Base-by-base conservation (phyloP, 2,888 invertebrate species). In the Cylindroiulus punctatus region DNA sequence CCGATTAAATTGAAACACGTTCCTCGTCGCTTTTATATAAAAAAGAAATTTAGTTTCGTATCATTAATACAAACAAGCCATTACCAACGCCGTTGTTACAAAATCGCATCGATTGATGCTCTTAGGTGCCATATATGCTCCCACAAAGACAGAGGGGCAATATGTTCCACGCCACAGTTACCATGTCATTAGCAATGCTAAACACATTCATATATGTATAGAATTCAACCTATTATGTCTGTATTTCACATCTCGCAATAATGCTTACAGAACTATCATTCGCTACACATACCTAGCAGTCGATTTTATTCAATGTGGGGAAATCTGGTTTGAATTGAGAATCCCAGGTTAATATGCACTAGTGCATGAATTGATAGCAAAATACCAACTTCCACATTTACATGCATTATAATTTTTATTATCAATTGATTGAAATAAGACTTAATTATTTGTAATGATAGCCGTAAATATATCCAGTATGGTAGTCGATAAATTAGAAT, bases 51-150 rank as follows among this genome's bases (percentile, higher is more conserved):
- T 76, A 30, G 76, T 76, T 76, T 76, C 76, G 76, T 76, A 30
- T 76, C 76, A 76, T 76, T 76, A 76, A 76, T 76, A 76, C 76
- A 76, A 76, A 76, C 76, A 76, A 76, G 76, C 76, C 76, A 76
- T 76, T 76, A 76, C 76, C 76, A 76, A 26, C 76, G 14, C 22
- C 30, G 30, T 76, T 76, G 76, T 76, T 76, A 26, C 76, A 76
- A 30, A 76, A 76, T 76, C 76, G 76, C 76, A 76, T 76, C 76
- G 76, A 76, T 76, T 76, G 76, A 76, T 76, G 30, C 76, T 76
- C 30, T 22, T 26, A 76, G 26, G 14, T 22, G n/a, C 76, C 4
- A 76, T 26, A 76, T 76, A 76, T 30, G 30, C 76, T 12, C 26
- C 7, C 22, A 76, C 76, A 30, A 76, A 19, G 52, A 52, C 52